These are phyloP conservation scores for Tachysurus vachellii DNA, from an alignment of 2,113 vertebrate species.

Conservation along the genomic window DNA sequence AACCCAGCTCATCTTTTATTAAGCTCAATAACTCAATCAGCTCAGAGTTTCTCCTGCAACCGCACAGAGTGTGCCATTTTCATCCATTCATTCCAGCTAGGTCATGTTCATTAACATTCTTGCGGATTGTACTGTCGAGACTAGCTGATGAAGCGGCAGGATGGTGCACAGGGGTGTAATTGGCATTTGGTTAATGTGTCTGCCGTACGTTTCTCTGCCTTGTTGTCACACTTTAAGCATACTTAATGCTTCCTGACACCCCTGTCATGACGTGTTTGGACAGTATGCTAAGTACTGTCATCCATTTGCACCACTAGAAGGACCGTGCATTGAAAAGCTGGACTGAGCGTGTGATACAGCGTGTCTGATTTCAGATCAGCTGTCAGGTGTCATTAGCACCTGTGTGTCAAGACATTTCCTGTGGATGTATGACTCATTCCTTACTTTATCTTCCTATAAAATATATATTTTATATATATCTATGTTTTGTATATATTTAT, in stretches of 20 bases:
- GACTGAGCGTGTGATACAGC: slow-evolving; percentile 43
- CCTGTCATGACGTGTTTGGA: slow-evolving; percentile 54
- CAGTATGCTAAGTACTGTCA: slow-evolving; percentile 53
- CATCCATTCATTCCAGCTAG: slow-evolving; percentile 32
- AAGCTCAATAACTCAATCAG: neutral
- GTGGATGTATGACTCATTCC: neutral
- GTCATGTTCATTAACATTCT: slow-evolving; percentile 25
- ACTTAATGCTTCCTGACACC: slow-evolving; percentile 49
- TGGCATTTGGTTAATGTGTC: slow-evolving; percentile 33
- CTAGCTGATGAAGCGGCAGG: slow-evolving; percentile 23
- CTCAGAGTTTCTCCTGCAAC: neutral
- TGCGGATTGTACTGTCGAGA: neutral
- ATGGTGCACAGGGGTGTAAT: slow-evolving; percentile 18
- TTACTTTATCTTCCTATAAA: neutral
- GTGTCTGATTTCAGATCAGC: slow-evolving; percentile 35
- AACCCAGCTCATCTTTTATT: slow-evolving; percentile 9
- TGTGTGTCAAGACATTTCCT: slow-evolving; percentile 1
- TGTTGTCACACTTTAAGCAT: slow-evolving; percentile 45
- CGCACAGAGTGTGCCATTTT: neutral
- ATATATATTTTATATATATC: neutral
- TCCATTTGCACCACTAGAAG: slow-evolving; percentile 14
- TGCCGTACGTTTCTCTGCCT: slow-evolving; percentile 29
- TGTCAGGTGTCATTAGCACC: slow-evolving; percentile 36
- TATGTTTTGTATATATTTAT: neutral
- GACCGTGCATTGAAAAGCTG: slow-evolving; percentile 15